These are phyloP conservation scores for Psilopsiagon aymara DNA, from an alignment of 2,113 vertebrate species.

Conservation along the genomic window DNA sequence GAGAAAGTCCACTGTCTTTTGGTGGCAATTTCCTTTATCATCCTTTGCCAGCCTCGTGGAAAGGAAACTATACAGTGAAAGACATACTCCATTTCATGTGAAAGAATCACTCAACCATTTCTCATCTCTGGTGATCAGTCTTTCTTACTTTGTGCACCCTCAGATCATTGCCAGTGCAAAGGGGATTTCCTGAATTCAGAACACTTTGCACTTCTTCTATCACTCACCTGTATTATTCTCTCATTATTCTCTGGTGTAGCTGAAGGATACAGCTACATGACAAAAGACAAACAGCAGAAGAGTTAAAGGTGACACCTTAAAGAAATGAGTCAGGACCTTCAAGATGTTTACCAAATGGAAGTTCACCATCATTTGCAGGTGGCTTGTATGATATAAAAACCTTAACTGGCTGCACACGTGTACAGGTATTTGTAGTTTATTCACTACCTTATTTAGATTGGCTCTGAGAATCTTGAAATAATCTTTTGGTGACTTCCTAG, in stretches of 20 bases:
- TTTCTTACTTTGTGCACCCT: not conserved
- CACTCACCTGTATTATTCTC: not conserved
- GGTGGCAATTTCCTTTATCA: slow-evolving; percentile 5
- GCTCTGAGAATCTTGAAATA: not conserved
- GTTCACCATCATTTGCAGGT: not conserved
- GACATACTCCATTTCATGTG: not conserved
- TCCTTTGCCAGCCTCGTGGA: not conserved
- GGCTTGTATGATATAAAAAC: not conserved
- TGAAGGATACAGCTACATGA: not conserved
- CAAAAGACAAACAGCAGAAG: not conserved
- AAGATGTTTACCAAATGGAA: not conserved
- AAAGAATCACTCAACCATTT: not conserved
- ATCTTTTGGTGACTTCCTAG: not conserved
- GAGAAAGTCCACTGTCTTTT: slow-evolving; percentile 34
- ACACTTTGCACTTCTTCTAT: not conserved
- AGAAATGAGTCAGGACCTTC: not conserved
- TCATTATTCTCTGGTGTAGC: not conserved
- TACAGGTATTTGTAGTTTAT: not conserved
- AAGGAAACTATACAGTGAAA: not conserved
- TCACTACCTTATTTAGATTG: not conserved
- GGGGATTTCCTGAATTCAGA: not conserved
- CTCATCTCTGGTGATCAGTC: not conserved
- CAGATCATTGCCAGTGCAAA: not conserved
- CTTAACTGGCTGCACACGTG: not conserved
- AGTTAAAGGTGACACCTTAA: not conserved